Evolutionary conservation across 2,797 vertebrate genomes (phyloP).

Genomic region (Cichlasoma orientale): DNA sequence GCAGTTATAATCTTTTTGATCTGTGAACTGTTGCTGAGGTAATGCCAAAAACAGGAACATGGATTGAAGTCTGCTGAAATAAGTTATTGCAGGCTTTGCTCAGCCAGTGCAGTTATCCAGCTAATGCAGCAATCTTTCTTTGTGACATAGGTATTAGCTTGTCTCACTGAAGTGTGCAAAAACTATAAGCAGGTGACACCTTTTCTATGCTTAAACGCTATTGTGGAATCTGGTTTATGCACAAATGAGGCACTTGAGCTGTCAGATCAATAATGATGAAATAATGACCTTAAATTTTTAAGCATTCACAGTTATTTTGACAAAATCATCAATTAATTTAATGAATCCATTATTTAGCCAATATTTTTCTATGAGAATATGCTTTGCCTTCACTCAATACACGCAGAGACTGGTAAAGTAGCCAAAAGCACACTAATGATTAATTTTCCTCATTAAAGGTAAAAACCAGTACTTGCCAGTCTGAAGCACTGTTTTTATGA

Average conservation of each 20-base stretch:
- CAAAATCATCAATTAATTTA: not conserved
- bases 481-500: not conserved
- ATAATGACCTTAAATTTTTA: not conserved
- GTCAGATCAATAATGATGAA: constrained; percentile 3
- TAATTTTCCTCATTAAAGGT: not conserved
- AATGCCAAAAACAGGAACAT: not conserved
- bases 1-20: not conserved
- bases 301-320: not conserved
- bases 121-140: not conserved
- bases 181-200: not conserved
- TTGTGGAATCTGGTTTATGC: not conserved
- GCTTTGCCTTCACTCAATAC: not conserved
- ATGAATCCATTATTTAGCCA: not conserved
- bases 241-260: not conserved
- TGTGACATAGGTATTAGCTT: not conserved
- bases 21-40: not conserved
- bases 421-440: not conserved
- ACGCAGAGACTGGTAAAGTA: not conserved
- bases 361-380: not conserved
- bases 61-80: not conserved
- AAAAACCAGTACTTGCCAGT: not conserved
- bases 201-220: not conserved
- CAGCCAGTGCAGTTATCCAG: not conserved
- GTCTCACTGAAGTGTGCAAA: not conserved
- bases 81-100: not conserved